These are phyloP conservation scores for Frieseomelitta varia DNA, from an alignment of 1,140 invertebrate genomes.

Conservation along the genomic window DNA sequence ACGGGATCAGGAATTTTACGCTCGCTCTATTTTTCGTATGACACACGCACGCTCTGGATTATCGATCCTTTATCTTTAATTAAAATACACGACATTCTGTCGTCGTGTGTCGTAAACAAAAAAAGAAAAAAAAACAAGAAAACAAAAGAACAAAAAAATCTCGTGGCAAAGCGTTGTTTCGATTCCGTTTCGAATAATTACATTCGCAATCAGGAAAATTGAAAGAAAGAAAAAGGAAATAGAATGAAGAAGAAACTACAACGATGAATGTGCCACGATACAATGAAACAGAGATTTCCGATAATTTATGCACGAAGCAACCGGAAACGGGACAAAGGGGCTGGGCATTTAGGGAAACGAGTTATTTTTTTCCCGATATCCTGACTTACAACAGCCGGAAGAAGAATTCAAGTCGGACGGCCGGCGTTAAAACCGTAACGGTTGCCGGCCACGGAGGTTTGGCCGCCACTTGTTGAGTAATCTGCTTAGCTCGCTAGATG, in stretches of 20 bases:
- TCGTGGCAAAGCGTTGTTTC: background rate
- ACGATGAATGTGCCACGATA: background rate
- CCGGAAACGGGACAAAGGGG: background rate
- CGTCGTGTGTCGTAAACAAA: background rate
- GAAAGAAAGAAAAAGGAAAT: too few relatives aligned
- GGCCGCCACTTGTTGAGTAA: constrained; percentile 82
- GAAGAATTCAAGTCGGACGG: constrained; percentile 44
- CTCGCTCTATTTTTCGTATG: background rate
- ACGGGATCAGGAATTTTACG: background rate
- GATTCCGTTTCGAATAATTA: background rate
- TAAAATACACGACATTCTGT: too few relatives aligned
- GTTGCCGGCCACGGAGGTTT: constrained; percentile 74
- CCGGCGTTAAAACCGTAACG: constrained; percentile 71
- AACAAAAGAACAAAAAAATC: background rate
- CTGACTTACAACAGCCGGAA: constrained; percentile 12
- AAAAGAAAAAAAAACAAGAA: too few relatives aligned
- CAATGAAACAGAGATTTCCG: background rate
- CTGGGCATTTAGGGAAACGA: background rate
- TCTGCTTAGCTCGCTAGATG: constrained; percentile 78
- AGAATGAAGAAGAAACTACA: background rate
- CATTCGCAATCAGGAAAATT: background rate
- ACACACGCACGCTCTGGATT: background rate
- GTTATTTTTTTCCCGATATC: constrained; percentile 4
- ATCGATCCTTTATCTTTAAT: background rate
- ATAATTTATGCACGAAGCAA: background rate